Conservation (phyloP, 2,113 vertebrate genomes). For the Rhagologus leucostigma region DNA sequence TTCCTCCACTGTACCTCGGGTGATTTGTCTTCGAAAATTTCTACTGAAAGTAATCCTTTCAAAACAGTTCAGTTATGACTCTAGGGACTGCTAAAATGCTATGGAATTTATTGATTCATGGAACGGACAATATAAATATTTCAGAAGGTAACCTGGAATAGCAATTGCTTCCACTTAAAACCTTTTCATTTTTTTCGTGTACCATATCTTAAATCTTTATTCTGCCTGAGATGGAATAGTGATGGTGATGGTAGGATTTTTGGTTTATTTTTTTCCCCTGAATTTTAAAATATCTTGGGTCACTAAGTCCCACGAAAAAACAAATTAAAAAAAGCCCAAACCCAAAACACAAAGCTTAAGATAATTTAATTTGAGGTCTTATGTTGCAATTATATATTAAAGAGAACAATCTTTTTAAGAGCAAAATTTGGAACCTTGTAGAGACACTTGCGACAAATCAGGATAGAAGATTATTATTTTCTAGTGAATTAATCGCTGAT, state of each 20-base stretch:
- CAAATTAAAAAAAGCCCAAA: background rate
- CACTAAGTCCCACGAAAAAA: background rate
- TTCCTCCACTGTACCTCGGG: background rate
- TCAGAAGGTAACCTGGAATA: background rate
- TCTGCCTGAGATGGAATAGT: background rate
- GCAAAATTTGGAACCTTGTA: background rate
- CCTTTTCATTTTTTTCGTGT: background rate
- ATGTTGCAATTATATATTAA: background rate
- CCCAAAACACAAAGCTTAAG: accelerated
- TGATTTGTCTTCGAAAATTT: background rate
- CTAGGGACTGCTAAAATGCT: background rate
- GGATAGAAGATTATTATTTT: background rate
- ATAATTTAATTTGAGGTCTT: background rate
- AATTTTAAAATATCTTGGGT: background rate
- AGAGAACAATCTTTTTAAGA: background rate
- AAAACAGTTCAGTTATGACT: background rate
- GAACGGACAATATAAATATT: background rate
- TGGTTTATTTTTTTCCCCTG: background rate
- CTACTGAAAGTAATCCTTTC: background rate
- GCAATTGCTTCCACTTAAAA: background rate
- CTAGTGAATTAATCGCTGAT: background rate
- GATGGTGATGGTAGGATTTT: background rate
- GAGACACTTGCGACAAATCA: background rate
- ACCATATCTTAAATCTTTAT: background rate
- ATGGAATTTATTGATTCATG: background rate